Conservation (phyloP, 2,113 vertebrate species). For the Reinhardtius hippoglossoides region DNA sequence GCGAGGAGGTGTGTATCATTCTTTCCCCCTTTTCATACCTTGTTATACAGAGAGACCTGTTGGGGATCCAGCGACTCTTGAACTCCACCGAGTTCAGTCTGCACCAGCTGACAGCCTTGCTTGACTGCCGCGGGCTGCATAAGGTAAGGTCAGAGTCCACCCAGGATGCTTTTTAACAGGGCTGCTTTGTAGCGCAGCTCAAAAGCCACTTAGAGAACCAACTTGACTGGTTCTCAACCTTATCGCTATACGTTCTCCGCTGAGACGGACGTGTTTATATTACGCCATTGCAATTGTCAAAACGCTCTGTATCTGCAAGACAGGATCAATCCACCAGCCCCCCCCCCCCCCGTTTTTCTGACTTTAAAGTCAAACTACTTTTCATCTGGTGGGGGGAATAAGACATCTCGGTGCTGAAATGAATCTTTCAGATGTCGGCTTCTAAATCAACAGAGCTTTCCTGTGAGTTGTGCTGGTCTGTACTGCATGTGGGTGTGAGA, state of each 20-base stretch:
- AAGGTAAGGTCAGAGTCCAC: conserved; percentile 84
- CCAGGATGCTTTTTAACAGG: conserved; percentile 42
- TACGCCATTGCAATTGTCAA: conserved; percentile 22
- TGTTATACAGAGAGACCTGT: conserved; percentile 89
- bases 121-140: conserved; percentile 94
- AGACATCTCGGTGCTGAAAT: conserved; percentile 1
- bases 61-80: conserved; percentile 90
- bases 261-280: conserved; percentile 21
- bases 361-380: conserved; percentile 20
- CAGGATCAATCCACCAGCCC: conserved; percentile 10
- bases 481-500: conserved; percentile 3
- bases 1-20: conserved; percentile 44
- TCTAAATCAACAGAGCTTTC: conserved; percentile 3
- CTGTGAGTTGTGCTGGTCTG: neutral
- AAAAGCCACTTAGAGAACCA: conserved; percentile 28
- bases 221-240: conserved; percentile 24
- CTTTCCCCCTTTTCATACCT: conserved; percentile 15
- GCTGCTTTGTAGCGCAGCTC: conserved; percentile 32
- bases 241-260: conserved; percentile 4
- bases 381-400: conserved; percentile 23
- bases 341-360: conserved; percentile 17
- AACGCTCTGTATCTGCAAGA: conserved; percentile 9
- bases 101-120: conserved; percentile 92
- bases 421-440: conserved; percentile 7
- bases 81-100: conserved; percentile 92